These are phyloP conservation scores for Brachymystax lenok DNA, from an alignment of 2,797 vertebrate species.

Conservation along the genomic window DNA sequence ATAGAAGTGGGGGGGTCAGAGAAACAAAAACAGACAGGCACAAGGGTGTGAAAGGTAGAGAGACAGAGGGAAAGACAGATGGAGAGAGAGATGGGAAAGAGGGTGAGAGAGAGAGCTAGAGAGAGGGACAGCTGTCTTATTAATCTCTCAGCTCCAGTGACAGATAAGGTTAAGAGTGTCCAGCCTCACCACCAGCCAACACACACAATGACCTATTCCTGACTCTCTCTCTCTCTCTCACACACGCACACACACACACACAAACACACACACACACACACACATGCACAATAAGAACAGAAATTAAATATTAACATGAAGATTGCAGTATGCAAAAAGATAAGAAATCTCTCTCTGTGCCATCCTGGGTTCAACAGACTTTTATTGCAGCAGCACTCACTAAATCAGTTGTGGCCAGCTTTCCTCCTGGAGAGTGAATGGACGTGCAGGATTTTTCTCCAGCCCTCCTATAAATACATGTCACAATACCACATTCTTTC, in stretches of 20 bases:
- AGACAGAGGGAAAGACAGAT: not conserved
- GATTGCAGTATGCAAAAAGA: too few species aligned
- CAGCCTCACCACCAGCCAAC: constrained; percentile 61
- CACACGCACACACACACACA: not conserved
- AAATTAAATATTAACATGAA: too few species aligned
- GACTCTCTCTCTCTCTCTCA: constrained; percentile 5
- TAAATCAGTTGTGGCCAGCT: too few species aligned
- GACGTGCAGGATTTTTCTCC: too few species aligned
- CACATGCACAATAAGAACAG: too few species aligned
- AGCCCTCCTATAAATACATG: not conserved
- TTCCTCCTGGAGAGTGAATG: too few species aligned
- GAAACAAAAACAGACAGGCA: constrained; percentile 18
- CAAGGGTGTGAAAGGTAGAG: constrained; percentile 8
- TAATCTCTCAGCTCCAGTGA: constrained; percentile 84
- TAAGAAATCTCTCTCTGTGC: too few species aligned
- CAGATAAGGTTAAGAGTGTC: constrained; percentile 88
- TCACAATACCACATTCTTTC: too few species aligned
- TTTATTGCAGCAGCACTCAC: too few species aligned
- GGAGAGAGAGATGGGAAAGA: not conserved
- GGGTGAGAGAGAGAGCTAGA: constrained; percentile 26
- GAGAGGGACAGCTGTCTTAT: constrained; percentile 82
- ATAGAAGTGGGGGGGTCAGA: constrained; percentile 36
- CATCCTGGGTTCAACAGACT: too few species aligned
- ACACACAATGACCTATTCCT: constrained; percentile 71
- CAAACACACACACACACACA: too few species aligned